Conservation (phyloP, 64 coral and sea anemone genomes). For the Actinia equina region DNA sequence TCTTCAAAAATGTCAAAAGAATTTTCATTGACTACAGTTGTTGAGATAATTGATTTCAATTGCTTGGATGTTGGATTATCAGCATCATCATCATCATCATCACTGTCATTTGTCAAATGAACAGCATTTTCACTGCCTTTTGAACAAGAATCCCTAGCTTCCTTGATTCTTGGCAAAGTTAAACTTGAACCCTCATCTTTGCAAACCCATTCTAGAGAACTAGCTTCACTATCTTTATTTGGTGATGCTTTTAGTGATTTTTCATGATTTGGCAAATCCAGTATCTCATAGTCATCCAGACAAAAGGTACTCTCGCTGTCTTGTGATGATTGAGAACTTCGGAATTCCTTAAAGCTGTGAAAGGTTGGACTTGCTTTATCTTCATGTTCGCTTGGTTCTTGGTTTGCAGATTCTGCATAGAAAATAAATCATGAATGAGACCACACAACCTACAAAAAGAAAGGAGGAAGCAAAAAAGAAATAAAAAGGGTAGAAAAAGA, state of each 20-base stretch:
- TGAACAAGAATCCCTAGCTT: background rate
- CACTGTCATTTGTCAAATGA: too few relatives aligned
- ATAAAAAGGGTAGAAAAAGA: background rate
- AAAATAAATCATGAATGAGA: background rate
- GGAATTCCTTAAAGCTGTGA: background rate
- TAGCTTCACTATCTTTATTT: background rate
- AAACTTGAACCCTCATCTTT: background rate
- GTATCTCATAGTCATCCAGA: background rate
- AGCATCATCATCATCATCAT: too few relatives aligned
- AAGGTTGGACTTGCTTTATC: conserved; percentile 1
- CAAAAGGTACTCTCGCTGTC: background rate
- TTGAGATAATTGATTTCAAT: background rate
- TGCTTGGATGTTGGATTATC: too few relatives aligned
- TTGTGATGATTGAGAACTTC: background rate
- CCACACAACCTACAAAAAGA: background rate
- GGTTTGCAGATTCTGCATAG: too few relatives aligned
- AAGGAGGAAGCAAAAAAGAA: background rate
- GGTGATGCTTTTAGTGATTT: background rate
- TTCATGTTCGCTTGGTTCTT: background rate
- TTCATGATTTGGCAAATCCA: background rate
- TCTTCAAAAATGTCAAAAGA: too few relatives aligned
- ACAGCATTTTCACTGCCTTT: too few relatives aligned
- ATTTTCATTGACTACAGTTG: background rate
- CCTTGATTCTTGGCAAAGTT: background rate
- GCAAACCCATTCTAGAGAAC: background rate